phyloP scores from a whole-genome alignment of 92 coral and sea anemone genomes.

The Meandrina meandrites region DNA sequence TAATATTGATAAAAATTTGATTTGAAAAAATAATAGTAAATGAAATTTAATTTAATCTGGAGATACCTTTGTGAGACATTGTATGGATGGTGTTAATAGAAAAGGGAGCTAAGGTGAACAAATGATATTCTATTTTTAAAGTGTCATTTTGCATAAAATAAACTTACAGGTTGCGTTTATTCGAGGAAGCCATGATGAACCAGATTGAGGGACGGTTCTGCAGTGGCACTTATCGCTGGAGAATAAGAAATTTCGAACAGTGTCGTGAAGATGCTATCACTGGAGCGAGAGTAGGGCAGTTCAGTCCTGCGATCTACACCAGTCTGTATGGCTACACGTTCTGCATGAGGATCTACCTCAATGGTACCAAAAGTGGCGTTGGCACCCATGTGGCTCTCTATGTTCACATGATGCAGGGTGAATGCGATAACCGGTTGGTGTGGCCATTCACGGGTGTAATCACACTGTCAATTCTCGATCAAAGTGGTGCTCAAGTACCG shows the following conservation, averaged over 20 bases:
- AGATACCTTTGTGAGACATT: no score
- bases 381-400: slow-evolving; percentile 69
- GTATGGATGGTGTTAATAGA: no score
- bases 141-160: background rate
- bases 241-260: slow-evolving; percentile 61
- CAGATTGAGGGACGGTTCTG: slow-evolving; percentile 76
- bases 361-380: slow-evolving; percentile 71
- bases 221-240: slow-evolving; percentile 71
- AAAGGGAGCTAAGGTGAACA: no score
- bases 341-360: slow-evolving; percentile 56
- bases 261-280: slow-evolving; percentile 49
- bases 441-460: slow-evolving; percentile 86
- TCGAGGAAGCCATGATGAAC: slow-evolving; percentile 40
- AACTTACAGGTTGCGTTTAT: background rate
- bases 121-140: no score
- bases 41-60: no score
- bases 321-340: slow-evolving; percentile 41
- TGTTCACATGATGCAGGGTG: slow-evolving; percentile 75
- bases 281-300: slow-evolving; percentile 57
- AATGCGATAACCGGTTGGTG: slow-evolving; percentile 58
- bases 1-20: no score
- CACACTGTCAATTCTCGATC: slow-evolving; percentile 73
- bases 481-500: slow-evolving; percentile 27
- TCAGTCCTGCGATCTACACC: slow-evolving; percentile 75
- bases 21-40: no score